Base-by-base conservation (phyloP, 2,797 vertebrate genomes). In the Propithecus deckenii region DNA sequence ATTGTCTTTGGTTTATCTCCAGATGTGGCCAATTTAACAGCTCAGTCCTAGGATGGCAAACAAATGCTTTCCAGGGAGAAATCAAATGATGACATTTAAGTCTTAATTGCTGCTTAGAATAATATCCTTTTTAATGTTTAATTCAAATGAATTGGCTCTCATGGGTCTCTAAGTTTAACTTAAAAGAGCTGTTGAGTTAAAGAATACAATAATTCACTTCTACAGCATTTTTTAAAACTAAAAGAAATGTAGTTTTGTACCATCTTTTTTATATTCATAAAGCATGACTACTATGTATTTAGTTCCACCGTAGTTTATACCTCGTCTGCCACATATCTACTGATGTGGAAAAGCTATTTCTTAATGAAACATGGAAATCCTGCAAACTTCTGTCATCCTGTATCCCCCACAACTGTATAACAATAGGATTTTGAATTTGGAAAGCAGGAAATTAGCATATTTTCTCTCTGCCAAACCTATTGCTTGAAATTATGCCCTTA, bases 41-140 rank as follows among this genome's bases (percentile, higher is more conserved):
- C 81, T 92, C 96, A 50, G 59, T 92, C 95, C 86, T 41, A 86
- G 81, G 81, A 95, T 32, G 81, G 94, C 92, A 97, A 97, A 95
- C 91, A 87, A 69, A 65, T 97, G 86, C 95, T 97, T 98, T 94
- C 96, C 95, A 97, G 57, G 74, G 97, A 98, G 97, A 89, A 97
- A 96, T 98, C 97, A 98, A 98, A 98, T 71, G 97, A 97, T 67
- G 8, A 86, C 91, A 90, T 69, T 93, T 98, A 96, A 95, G 93
- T 91, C 96, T 97, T 97, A 98, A 97, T 96, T 98, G 95, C 96
- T 97, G 81, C 94, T 98, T 96, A 86, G 67, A 91, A 88, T 86
- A 90, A 95, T 92, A 78, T 11, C 59, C 15, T 84, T 97, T 97
- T 94, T 74, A 94, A 92, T 84, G 76, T 88, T 92, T 94, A 69